These are phyloP conservation scores for Pelecanus crispus DNA, from an alignment of 2,113 vertebrate genomes.

Conservation along the genomic window DNA sequence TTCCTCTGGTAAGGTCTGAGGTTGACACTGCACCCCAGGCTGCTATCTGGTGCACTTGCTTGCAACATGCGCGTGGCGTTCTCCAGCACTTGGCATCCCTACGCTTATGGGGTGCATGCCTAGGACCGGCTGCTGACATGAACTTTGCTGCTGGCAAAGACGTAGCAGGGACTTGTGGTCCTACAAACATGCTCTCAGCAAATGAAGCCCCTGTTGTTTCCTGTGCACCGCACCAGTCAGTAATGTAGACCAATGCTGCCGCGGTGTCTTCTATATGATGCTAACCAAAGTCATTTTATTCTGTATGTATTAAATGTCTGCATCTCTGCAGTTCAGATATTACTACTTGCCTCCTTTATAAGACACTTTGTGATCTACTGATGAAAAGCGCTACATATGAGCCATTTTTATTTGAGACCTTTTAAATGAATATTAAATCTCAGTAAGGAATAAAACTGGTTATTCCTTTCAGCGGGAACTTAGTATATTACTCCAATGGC, in stretches of 20 bases:
- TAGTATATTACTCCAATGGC: background rate
- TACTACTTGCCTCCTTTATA: background rate
- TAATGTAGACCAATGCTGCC: background rate
- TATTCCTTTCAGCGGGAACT: background rate
- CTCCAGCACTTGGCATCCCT: background rate
- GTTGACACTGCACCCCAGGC: background rate
- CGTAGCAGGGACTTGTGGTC: background rate
- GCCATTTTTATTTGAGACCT: background rate
- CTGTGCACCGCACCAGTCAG: background rate
- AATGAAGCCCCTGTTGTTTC: background rate
- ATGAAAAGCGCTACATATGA: background rate
- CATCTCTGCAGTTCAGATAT: background rate
- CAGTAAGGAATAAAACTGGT: background rate
- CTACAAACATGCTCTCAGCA: background rate
- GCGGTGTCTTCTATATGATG: background rate
- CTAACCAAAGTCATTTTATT: background rate
- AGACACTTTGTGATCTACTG: background rate
- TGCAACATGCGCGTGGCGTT: fast-evolving
- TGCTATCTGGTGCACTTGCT: background rate
- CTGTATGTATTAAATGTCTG: background rate
- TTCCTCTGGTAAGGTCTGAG: background rate
- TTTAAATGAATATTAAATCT: background rate
- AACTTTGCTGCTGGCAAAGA: background rate
- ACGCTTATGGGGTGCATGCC: fast-evolving
- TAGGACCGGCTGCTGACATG: background rate